These are phyloP conservation scores for Pheosia tremula DNA, from an alignment of 2,888 invertebrate species.

Conservation along the genomic window DNA sequence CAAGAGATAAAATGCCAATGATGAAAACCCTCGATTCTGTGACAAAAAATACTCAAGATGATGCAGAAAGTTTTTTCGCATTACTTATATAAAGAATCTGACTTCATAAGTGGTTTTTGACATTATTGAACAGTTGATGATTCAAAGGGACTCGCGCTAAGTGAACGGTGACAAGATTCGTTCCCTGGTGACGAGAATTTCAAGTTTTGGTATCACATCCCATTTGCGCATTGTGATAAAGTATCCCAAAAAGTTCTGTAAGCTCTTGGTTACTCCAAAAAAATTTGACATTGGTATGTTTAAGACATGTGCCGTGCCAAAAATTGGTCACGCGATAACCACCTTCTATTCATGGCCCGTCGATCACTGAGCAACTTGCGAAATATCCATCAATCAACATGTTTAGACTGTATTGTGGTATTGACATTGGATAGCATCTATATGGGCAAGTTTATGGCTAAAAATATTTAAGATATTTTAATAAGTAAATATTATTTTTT, in stretches of 20 bases:
- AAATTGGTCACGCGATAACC: conserved; percentile 23
- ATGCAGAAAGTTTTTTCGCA: too few relatives aligned
- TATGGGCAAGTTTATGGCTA: too few relatives aligned
- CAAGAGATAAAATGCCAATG: not conserved
- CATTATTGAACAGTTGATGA: too few relatives aligned
- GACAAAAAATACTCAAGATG: too few relatives aligned
- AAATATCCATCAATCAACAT: conserved; percentile 30
- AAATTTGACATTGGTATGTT: conserved; percentile 20
- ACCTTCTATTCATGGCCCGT: conserved; percentile 42
- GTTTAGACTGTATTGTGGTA: conserved; percentile 19
- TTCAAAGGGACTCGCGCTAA: too few relatives aligned
- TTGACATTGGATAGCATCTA: not conserved
- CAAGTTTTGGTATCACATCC: too few relatives aligned
- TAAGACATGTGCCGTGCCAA: conserved; percentile 16
- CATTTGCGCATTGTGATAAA: not conserved
- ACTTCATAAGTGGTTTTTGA: too few relatives aligned
- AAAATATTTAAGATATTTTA: too few relatives aligned
- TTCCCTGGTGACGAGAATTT: too few relatives aligned
- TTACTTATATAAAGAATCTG: too few relatives aligned
- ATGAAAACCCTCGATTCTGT: not conserved
- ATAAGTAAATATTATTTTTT: too few relatives aligned
- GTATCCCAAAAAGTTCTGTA: not conserved
- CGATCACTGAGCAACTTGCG: conserved; percentile 49
- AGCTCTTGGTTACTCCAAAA: conserved; percentile 12
- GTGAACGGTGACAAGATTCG: too few relatives aligned